Percentiles rank a stretch among this genome's conserved stretches.
Evolutionary conservation across 2,888 invertebrate species (phyloP).

Genomic region (Eilema griseolum): DNA sequence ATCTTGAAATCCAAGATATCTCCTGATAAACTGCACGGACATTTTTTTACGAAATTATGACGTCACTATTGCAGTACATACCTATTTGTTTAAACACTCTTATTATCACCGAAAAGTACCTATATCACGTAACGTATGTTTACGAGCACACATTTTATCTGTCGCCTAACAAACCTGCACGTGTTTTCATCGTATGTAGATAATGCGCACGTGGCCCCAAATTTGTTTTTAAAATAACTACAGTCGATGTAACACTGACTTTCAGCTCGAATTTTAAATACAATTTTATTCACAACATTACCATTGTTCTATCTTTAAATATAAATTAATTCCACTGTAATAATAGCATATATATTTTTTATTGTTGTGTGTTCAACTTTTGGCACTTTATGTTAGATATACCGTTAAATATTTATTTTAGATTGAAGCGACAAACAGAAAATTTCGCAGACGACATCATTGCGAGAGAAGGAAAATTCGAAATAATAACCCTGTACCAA

Average conservation of each 20-base stretch:
- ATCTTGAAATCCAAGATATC: neutral
- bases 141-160: neutral
- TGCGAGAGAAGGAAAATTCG: no score
- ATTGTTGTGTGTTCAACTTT: no score
- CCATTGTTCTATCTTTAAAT: neutral
- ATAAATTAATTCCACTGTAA: neutral
- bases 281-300: neutral
- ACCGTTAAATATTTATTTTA: no score
- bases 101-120: neutral
- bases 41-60: neutral
- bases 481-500: no score
- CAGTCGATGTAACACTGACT: conserved; percentile 3
- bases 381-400: no score
- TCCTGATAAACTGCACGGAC: neutral
- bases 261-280: neutral
- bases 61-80: neutral
- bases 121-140: neutral
- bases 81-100: neutral
- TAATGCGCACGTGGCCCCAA: neutral
- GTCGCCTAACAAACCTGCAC: conserved; percentile 5
- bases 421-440: no score
- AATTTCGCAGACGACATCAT: no score
- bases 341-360: no score
- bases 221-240: conserved; percentile 1
- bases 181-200: neutral